phyloP scores from a whole-genome alignment of 2,113 vertebrate genomes.

The Hemicordylus capensis region DNA sequence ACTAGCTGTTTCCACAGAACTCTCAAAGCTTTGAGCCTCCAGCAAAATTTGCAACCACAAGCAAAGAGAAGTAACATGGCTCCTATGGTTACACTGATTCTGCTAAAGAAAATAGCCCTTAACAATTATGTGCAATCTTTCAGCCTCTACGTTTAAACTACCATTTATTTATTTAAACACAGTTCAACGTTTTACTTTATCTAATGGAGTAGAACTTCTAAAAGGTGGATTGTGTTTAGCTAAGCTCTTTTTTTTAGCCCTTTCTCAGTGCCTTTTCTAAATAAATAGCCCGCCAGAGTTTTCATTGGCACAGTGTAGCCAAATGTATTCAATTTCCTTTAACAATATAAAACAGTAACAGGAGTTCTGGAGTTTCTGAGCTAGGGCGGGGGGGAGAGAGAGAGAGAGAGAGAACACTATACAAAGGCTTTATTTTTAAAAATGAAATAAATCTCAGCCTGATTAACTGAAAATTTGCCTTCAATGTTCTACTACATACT shows the following conservation, averaged over 20 bases:
- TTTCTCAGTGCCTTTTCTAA: conserved; percentile 69
- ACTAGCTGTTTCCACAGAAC: conserved; percentile 55
- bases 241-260: conserved; percentile 62
- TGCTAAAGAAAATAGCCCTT: conserved; percentile 63
- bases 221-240: conserved; percentile 62
- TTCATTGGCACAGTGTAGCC: conserved; percentile 67
- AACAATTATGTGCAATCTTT: conserved; percentile 70
- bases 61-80: conserved; percentile 56
- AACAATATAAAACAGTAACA: conserved; percentile 62
- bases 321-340: conserved; percentile 63
- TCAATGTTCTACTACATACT: conserved; percentile 46
- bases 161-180: conserved; percentile 68
- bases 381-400: conserved; percentile 31
- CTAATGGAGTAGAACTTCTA: conserved; percentile 69
- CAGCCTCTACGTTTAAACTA: conserved; percentile 62
- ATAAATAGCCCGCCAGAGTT: conserved; percentile 72
- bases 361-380: conserved; percentile 56
- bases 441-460: conserved; percentile 52
- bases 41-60: conserved; percentile 53
- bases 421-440: conserved; percentile 52
- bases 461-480: conserved; percentile 52
- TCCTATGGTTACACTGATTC: conserved; percentile 58
- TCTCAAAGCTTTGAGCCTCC: conserved; percentile 57
- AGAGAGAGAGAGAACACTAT: conserved; percentile 22
- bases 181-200: conserved; percentile 68